These are phyloP conservation scores for Cryptocheilus praepositus DNA, from an alignment of 2,888 invertebrate species.

Conservation along the genomic window DNA sequence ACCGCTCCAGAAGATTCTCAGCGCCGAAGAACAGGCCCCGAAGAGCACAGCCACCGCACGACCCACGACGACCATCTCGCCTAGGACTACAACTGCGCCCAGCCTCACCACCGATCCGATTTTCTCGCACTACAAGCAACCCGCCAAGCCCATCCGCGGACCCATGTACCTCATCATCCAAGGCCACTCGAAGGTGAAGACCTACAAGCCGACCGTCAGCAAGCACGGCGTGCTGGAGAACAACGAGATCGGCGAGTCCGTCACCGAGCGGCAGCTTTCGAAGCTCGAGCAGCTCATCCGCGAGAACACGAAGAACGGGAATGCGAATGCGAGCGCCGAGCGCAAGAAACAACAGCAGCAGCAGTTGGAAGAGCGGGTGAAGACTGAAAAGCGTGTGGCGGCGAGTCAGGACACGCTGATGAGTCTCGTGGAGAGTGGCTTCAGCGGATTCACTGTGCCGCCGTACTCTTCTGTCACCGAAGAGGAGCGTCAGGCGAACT, in stretches of 20 bases:
- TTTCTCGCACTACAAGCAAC: conserved; percentile 80
- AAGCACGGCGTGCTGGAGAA: conserved; percentile 53
- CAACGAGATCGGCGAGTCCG: conserved; percentile 50
- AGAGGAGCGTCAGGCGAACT: conserved; percentile 47
- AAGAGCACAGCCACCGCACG: conserved; percentile 47
- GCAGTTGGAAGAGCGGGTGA: conserved; percentile 39
- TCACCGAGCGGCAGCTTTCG: conserved; percentile 54
- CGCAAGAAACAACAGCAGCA: conserved; percentile 38
- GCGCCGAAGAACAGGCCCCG: conserved; percentile 45
- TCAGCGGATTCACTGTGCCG: conserved; percentile 58
- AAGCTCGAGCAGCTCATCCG: conserved; percentile 62
- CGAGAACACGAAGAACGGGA: conserved; percentile 52
- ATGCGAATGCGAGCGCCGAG: conserved; percentile 24
- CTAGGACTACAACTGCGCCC: conserved; percentile 76
- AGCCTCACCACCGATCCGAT: conserved; percentile 79
- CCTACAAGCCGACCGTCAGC: conserved; percentile 80
- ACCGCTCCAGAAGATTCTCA: conserved; percentile 58
- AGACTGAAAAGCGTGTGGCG: conserved; percentile 41
- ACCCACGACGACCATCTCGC: conserved; percentile 46
- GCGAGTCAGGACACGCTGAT: conserved; percentile 51
- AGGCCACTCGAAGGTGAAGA: conserved; percentile 91
- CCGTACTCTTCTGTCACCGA: conserved; percentile 44
- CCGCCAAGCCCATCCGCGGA: conserved; percentile 78
- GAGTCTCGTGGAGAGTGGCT: conserved; percentile 62
- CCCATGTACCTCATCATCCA: conserved; percentile 88